Base-by-base conservation (phyloP, 30 jellyfish, hydroid and myxozoan genomes). In the Aurelia aurita region DNA sequence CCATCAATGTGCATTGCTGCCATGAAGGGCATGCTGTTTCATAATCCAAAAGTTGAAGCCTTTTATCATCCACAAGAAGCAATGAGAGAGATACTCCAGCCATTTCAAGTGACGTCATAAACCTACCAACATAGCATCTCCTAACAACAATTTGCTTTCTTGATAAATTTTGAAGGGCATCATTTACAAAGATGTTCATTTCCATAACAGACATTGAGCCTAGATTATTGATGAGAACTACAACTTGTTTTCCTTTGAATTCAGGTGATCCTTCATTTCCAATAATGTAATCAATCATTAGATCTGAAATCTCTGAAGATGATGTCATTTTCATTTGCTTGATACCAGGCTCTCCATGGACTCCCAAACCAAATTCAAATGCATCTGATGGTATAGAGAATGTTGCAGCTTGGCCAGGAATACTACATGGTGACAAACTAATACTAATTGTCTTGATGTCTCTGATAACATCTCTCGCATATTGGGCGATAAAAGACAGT, bases 281-380 rank as follows among this genome's bases (percentile, higher is more conserved):
- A 54, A 71, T 29, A 67, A 92, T 26, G 59, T 92, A 94, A 39
- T 92, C 96, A 15, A 92, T 74, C 98, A 92, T 86, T 71, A 69
- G 64, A 39, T 77, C 74, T 23, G 82, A 94, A 73, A 87, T 57
- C 1, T 73, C 88, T 25, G 64, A 54, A 26, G 98, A 93, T 13
- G 98, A 57, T 27, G 46, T 80, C 83, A 92, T 66, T 78, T 80
- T 75, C 74, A 94, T 79, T 84, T 65, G 79, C 74, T 73, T 79
- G 34, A 88, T 87, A 44, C 99, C 99, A 5, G 99, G 88, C 77
- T 94, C 99, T 25, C 99, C 99, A 80, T 94, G 99, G 7, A 89
- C 89, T 2, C 99, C 99, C 18, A 95, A 87, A 43, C 99, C 99
- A 90, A 95, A 95, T 54, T 95, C 99, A 34, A 86, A 90, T n/a